Conservation (phyloP, 2,888 invertebrate species). For the Eupithecia inturbata region DNA sequence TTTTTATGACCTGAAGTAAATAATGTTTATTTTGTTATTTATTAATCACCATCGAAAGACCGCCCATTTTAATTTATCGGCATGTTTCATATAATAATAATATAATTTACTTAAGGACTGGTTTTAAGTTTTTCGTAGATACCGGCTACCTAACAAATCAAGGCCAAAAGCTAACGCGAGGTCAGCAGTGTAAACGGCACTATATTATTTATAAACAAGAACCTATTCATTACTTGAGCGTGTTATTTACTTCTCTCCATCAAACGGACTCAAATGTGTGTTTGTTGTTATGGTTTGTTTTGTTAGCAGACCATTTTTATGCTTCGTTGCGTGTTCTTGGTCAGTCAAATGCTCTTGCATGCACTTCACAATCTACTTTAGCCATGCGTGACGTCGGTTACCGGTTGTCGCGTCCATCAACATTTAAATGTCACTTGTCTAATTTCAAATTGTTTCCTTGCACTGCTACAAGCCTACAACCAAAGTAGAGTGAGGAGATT, state of each 20-base stretch:
- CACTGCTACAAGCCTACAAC: neutral
- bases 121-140: conserved; percentile 6
- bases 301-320: neutral
- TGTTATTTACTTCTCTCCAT: neutral
- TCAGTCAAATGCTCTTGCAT: conserved; percentile 20
- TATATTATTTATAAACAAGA: conserved; percentile 25
- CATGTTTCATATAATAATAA: neutral
- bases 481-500: neutral
- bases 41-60: too few species aligned
- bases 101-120: neutral
- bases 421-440: conserved; percentile 3
- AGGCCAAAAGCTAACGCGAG: conserved; percentile 70
- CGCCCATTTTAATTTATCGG: neutral
- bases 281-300: neutral
- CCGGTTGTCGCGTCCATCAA: conserved; percentile 10
- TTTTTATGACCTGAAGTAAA: too few species aligned
- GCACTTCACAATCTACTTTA: conserved; percentile 19
- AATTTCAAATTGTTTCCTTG: conserved; percentile 1
- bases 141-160: conserved; percentile 17
- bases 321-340: conserved; percentile 22
- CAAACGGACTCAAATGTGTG: neutral
- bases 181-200: conserved; percentile 67
- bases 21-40: neutral
- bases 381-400: conserved; percentile 16
- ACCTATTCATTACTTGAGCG: neutral